Evolutionary conservation across 2,888 invertebrate genomes (phyloP), one percentile per base, ranked within the genome.

Genomic region (Drosophila tripunctata): DNA sequence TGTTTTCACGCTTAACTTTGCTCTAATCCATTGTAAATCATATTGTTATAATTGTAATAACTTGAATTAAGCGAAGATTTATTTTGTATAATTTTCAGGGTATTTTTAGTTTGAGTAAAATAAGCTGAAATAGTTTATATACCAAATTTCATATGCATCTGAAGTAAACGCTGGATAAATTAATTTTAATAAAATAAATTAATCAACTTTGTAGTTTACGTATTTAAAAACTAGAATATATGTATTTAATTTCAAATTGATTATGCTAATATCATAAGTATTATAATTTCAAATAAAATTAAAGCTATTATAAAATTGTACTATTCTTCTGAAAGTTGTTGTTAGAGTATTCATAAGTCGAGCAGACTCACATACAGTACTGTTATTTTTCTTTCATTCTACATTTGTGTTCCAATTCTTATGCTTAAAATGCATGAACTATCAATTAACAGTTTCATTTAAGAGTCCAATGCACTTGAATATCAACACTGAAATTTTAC

Each of bases 401-500:
- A 10, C 4, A 24, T 41, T n/a, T 19, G 2, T 47, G 41, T 33
- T 35, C 38, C 22, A 35, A 35, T 58, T 68, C 35, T 8, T 5
- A 41, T 7, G 19, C 12, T 30, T 0, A 3, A 19, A 19, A 10
- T 10, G 12, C 76, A 47, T 71, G 74, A 24, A 17, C 19, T 35
- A 7, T 24, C 31, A 55, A 54, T 86, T 72, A 79, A 57, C 73
- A 83, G 52, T 40, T 71, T 40, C 50, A 30, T 24, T 57, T 63
- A 44, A 7, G 36, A 65, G 82, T 57, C 62, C 78, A 78, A 47
- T 78, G 14, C 40, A 44, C 27, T 43, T 60, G 43, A 48, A 27
- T 6, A 33, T 31, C 15, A 24, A 38, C n/a, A n/a, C 30, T 45
- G 17, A 2, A n/a, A 48, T 44, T 73, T 87, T 24, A 45, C 79